A percentile compares a stretch with the other conserved stretches of the same genome.
Evolutionary conservation across 2,888 invertebrate species (phyloP).

Genomic region (Syritta pipiens): DNA sequence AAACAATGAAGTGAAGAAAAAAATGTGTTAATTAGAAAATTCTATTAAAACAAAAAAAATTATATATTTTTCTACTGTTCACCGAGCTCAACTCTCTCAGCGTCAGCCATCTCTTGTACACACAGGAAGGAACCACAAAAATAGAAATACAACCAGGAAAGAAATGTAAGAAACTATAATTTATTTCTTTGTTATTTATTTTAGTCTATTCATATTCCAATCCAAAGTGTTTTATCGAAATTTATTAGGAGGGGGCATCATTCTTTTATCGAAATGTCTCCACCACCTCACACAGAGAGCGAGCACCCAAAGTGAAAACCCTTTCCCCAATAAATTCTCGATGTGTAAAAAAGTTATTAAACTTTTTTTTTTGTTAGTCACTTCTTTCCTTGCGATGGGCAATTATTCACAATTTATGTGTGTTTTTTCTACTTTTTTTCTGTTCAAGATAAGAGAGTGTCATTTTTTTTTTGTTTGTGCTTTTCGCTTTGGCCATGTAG

Average conservation of each 20-base stretch:
- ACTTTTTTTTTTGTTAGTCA: neutral
- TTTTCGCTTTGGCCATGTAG: conserved; percentile 40
- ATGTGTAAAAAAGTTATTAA: neutral
- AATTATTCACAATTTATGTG: conserved; percentile 3
- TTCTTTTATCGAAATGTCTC: conserved; percentile 1
- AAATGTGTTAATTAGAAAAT: conserved; percentile 52
- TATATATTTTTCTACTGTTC: conserved; percentile 48
- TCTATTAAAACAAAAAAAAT: conserved; percentile 33
- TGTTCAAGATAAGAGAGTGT: conserved; percentile 33
- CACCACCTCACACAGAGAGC: too few species aligned
- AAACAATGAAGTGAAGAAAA: conserved; percentile 47
- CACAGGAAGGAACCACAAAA: conserved; percentile 34
- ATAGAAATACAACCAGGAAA: conserved; percentile 24
- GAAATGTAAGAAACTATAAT: conserved; percentile 35
- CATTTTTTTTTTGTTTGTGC: conserved; percentile 20
- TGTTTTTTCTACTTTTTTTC: neutral
- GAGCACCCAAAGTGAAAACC: neutral
- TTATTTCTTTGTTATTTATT: too few species aligned
- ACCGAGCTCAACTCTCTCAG: conserved; percentile 29
- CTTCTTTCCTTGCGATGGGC: neutral
- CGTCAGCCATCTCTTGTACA: conserved; percentile 14
- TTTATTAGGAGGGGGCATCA: too few species aligned
- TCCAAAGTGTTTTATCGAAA: too few species aligned
- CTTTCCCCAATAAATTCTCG: neutral
- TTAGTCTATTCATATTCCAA: too few species aligned